Conservation (phyloP, 2,888 invertebrate species). For the Caenorhabditis sinica region DNA sequence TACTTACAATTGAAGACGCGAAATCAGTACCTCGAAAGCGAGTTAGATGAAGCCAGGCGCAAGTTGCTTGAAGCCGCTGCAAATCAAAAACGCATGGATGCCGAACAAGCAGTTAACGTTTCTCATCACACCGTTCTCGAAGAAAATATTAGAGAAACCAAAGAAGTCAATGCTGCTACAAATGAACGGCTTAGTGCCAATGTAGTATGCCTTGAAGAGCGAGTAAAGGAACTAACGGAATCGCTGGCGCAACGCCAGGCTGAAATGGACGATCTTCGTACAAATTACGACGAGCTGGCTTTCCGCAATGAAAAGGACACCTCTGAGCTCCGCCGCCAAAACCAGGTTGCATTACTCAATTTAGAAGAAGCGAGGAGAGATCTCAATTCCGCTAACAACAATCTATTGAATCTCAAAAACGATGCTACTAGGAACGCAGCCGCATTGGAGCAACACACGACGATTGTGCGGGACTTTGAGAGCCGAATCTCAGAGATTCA, state of each 20-base stretch:
- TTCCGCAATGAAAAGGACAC: slow-evolving; percentile 40
- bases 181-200: slow-evolving; percentile 61
- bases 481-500: slow-evolving; percentile 39
- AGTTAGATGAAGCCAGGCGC: slow-evolving; percentile 69
- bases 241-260: slow-evolving; percentile 22
- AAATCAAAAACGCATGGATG: slow-evolving; percentile 62
- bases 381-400: slow-evolving; percentile 28
- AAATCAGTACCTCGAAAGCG: slow-evolving; percentile 70
- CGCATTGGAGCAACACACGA: slow-evolving; percentile 29
- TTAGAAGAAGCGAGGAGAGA: slow-evolving; percentile 29
- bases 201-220: slow-evolving; percentile 56
- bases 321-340: slow-evolving; percentile 47
- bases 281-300: slow-evolving; percentile 21
- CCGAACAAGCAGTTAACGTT: slow-evolving; percentile 58
- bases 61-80: slow-evolving; percentile 64
- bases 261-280: slow-evolving; percentile 35
- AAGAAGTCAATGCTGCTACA: slow-evolving; percentile 65
- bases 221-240: slow-evolving; percentile 43
- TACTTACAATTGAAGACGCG: slow-evolving; percentile 73
- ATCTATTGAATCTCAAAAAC: slow-evolving; percentile 16
- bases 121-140: slow-evolving; percentile 66
- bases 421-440: slow-evolving; percentile 27
- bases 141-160: slow-evolving; percentile 68
- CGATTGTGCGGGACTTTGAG: slow-evolving; percentile 45
- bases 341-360: slow-evolving; percentile 42